Percentiles rank a stretch among this genome's conserved stretches.
Conservation (phyloP, 1,140 invertebrate species). For the Macrocentrus cingulum region DNA sequence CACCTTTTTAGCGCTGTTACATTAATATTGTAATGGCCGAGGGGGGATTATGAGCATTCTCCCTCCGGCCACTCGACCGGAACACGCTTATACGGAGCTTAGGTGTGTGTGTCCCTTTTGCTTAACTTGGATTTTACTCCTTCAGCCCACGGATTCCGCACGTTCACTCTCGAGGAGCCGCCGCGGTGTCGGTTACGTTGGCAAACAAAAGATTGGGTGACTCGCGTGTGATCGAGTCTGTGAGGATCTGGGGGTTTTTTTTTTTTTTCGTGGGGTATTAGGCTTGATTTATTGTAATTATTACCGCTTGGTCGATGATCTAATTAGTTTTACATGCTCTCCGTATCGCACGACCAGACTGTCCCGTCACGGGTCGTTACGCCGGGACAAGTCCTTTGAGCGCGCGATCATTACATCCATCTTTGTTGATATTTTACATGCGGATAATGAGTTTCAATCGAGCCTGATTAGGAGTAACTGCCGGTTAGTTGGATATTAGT, state of each 20-base stretch:
- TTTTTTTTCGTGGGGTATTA: no score
- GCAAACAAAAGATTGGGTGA: neutral
- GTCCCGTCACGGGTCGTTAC: constrained; percentile 9
- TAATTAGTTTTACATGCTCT: constrained; percentile 9
- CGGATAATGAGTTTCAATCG: constrained; percentile 11
- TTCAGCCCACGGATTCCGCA: constrained; percentile 23
- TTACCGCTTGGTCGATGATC: neutral
- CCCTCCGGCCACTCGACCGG: constrained; percentile 27
- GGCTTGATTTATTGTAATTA: constrained; percentile 8
- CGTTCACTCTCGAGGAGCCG: no score
- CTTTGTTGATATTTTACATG: constrained; percentile 13
- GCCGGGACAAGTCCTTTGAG: neutral
- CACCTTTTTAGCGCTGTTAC: constrained; percentile 37
- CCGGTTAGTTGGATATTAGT: no score
- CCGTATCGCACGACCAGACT: neutral
- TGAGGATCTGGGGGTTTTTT: no score
- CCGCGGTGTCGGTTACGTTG: no score
- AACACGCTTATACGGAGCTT: constrained; percentile 15
- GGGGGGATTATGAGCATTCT: constrained; percentile 25
- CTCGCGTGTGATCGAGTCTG: neutral
- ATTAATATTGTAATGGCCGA: constrained; percentile 36
- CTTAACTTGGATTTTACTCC: constrained; percentile 2
- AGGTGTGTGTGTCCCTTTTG: constrained; percentile 12
- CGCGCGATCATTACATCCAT: constrained; percentile 17
- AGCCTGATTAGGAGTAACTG: constrained; percentile 14